A percentile compares a stretch with the other conserved stretches of the same genome.
Evolutionary conservation across 2,888 invertebrate species (phyloP).

Genomic region (Marronus borbonicus): DNA sequence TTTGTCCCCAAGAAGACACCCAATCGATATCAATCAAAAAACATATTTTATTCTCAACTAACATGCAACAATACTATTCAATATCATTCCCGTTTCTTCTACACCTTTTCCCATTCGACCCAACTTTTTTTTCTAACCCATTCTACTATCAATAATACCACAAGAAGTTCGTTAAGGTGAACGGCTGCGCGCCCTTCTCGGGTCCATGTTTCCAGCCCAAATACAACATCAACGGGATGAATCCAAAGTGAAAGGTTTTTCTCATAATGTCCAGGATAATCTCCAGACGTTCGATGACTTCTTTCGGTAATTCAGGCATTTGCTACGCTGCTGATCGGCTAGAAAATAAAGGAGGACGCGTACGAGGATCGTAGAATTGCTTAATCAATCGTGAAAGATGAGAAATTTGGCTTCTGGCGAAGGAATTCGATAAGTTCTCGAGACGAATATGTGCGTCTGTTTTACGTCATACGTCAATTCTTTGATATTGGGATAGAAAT

Average conservation of each 20-base stretch:
- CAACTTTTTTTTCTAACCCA: neutral
- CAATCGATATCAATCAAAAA: neutral
- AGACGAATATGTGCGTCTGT: no score
- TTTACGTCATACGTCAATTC: no score
- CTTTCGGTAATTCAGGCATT: conserved; percentile 42
- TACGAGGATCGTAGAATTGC: no score
- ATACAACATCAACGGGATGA: conserved; percentile 58
- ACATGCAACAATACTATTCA: conserved; percentile 4
- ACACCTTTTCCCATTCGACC: neutral
- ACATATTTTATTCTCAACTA: neutral
- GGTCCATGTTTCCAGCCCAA: conserved; percentile 60
- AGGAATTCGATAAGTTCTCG: no score
- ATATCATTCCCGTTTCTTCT: neutral
- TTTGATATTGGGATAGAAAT: no score
- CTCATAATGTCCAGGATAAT: conserved; percentile 55
- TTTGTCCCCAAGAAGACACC: neutral
- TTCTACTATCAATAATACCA: conserved; percentile 55
- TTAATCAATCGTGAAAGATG: neutral
- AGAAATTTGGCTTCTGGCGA: neutral
- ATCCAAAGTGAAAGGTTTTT: conserved; percentile 57
- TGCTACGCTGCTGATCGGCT: neutral
- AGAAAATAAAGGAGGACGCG: no score
- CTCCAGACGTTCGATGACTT: conserved; percentile 53
- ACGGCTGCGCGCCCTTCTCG: conserved; percentile 58
- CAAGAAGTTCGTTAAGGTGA: conserved; percentile 59